Conservation (phyloP, 1,140 invertebrate genomes). For the Drosophila baimaii region DNA sequence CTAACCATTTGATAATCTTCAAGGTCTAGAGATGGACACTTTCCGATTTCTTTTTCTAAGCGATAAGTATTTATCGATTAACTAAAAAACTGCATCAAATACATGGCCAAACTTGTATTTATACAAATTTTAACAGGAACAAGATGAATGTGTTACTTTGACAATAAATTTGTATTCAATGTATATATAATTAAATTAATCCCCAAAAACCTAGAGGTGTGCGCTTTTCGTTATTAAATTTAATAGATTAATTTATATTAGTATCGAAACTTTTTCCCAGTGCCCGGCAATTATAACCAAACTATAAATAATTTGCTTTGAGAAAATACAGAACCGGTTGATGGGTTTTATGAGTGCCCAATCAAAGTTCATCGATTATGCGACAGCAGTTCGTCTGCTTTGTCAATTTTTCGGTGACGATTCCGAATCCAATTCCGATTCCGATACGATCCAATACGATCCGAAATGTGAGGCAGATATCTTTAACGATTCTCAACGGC, state of each 20-base stretch:
- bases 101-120: not conserved
- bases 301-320: constrained; percentile 23
- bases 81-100: not conserved
- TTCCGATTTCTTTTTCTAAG: not conserved
- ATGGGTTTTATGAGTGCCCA: constrained; percentile 31
- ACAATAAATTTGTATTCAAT: not conserved
- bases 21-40: too few species aligned
- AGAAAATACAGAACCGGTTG: constrained; percentile 42
- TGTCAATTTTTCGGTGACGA: constrained; percentile 20
- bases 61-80: not conserved
- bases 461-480: constrained; percentile 39
- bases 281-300: constrained; percentile 39
- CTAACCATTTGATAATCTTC: not conserved
- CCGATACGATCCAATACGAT: constrained; percentile 5
- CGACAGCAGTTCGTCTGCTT: constrained; percentile 57
- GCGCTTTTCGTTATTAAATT: not conserved
- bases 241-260: not conserved
- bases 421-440: constrained; percentile 4
- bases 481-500: constrained; percentile 69
- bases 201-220: not conserved
- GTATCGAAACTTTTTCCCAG: not conserved
- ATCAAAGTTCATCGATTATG: constrained; percentile 70
- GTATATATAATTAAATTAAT: not conserved
- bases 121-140: too few species aligned
- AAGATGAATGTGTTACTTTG: too few species aligned